These are phyloP conservation scores for Varanus komodoensis DNA, from an alignment of 2,113 vertebrate genomes.

Conservation along the genomic window DNA sequence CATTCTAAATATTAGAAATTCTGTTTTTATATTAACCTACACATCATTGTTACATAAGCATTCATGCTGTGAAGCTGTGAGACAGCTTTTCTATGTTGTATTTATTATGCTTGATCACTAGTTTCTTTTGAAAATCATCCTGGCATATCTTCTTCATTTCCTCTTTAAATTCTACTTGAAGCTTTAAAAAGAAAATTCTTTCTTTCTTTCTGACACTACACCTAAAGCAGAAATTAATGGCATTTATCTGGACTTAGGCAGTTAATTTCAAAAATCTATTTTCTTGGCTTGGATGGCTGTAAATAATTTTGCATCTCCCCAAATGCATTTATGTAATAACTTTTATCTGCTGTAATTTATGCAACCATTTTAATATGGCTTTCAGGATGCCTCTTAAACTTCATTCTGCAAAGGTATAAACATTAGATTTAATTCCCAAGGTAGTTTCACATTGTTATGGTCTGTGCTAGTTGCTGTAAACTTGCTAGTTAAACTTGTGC, in stretches of 20 bases:
- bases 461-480: neutral
- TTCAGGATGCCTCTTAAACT: constrained; percentile 11
- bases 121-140: neutral
- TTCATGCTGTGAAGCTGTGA: neutral
- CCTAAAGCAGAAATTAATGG: neutral
- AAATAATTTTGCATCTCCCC: constrained; percentile 14
- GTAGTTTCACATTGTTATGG: neutral
- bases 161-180: constrained; percentile 26
- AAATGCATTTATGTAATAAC: constrained; percentile 7
- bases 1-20: neutral
- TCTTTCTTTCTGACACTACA: constrained; percentile 36
- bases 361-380: constrained; percentile 24
- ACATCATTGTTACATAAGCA: constrained; percentile 46
- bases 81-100: neutral
- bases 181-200: neutral
- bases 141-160: constrained; percentile 18
- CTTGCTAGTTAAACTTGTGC: neutral
- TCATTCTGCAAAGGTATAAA: constrained; percentile 27
- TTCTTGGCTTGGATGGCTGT: constrained; percentile 5
- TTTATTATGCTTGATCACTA: constrained; percentile 19
- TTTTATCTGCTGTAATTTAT: constrained; percentile 25
- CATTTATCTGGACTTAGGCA: constrained; percentile 13
- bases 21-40: neutral
- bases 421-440: constrained; percentile 33
- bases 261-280: constrained; percentile 46